phyloP scores from a whole-genome alignment of 1,140 invertebrate species.

The Melipona quadrifasciata region DNA sequence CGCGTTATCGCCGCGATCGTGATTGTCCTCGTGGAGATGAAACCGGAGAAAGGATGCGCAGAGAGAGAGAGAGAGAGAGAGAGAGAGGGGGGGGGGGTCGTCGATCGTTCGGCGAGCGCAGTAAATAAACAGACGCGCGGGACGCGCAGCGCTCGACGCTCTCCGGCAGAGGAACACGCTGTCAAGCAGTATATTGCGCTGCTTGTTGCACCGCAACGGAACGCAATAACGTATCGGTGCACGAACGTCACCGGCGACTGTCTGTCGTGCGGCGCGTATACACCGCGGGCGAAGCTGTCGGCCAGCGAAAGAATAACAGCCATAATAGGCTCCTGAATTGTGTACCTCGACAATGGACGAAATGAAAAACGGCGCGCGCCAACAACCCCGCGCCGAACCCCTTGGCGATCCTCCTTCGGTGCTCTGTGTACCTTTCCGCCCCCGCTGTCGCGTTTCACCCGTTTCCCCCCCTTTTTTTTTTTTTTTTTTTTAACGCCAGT shows the following conservation, averaged over 20 bases:
- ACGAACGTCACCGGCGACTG: slow-evolving; percentile 63
- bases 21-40: not conserved
- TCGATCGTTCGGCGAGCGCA: not conserved
- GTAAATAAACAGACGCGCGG: slow-evolving; percentile 52
- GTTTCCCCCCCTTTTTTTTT: not conserved
- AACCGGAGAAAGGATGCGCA: not conserved
- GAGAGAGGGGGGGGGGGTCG: too few relatives aligned
- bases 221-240: slow-evolving; percentile 69
- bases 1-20: slow-evolving; percentile 3
- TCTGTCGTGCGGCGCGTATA: slow-evolving; percentile 54
- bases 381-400: not conserved
- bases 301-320: slow-evolving; percentile 69
- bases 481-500: not conserved
- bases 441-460: too few relatives aligned
- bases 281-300: slow-evolving; percentile 64
- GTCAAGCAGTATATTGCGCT: slow-evolving; percentile 66
- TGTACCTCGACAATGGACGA: slow-evolving; percentile 62
- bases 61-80: too few relatives aligned
- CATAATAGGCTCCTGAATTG: slow-evolving; percentile 71
- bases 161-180: slow-evolving; percentile 16
- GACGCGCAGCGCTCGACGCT: slow-evolving; percentile 6
- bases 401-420: not conserved
- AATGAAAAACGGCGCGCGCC: slow-evolving; percentile 65
- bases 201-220: slow-evolving; percentile 65
- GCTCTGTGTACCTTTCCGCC: not conserved